Conservation (phyloP, 2,113 vertebrate genomes). For the Microcebus murinus region DNA sequence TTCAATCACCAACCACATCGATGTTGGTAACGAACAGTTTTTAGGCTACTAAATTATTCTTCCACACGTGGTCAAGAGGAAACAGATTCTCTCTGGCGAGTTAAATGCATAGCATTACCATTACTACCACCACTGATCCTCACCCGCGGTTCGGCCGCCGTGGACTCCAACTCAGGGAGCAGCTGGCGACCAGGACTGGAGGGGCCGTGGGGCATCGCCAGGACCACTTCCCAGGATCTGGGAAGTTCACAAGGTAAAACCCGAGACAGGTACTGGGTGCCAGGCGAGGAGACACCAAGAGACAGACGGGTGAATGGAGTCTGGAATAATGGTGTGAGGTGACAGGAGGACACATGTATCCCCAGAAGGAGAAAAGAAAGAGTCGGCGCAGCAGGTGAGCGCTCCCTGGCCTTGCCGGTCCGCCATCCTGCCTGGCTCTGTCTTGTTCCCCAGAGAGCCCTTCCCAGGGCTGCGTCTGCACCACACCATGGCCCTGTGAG, state of each 20-base stretch:
- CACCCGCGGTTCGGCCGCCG: accelerated
- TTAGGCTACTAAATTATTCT: neutral
- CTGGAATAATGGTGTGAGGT: neutral
- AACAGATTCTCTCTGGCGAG: neutral
- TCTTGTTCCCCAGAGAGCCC: accelerated
- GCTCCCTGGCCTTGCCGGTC: neutral
- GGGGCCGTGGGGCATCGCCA: accelerated
- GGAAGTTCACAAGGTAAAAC: accelerated
- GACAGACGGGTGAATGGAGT: neutral
- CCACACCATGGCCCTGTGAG: accelerated
- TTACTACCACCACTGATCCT: accelerated
- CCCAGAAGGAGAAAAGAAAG: no score
- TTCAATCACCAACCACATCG: neutral
- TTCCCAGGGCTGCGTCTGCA: accelerated
- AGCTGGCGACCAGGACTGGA: no score
- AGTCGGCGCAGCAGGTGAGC: accelerated
- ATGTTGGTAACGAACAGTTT: accelerated
- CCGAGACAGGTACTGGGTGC: no score
- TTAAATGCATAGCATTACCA: neutral
- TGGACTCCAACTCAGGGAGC: neutral
- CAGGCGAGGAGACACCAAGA: neutral
- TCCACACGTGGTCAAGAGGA: accelerated
- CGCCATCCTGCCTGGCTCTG: neutral
- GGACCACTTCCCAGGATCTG: no score
- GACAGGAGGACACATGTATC: neutral